Evolutionary conservation across 2,797 vertebrate genomes (phyloP).

Genomic region (Paguma larvata): DNA sequence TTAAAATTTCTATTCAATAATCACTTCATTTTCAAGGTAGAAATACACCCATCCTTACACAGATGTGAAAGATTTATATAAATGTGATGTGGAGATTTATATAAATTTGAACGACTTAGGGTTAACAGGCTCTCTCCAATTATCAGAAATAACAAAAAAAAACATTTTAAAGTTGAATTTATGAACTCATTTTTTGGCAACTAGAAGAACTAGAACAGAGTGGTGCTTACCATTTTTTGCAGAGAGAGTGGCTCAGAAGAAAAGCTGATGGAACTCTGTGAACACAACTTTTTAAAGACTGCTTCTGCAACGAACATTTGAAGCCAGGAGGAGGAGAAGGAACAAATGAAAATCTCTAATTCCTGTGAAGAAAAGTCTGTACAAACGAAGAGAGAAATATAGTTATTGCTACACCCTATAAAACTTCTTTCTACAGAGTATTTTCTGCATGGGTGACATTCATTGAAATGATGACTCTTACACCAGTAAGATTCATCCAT

Average conservation of each 20-base stretch:
- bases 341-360: slow-evolving; percentile 91
- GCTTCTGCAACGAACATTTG: slow-evolving; percentile 94
- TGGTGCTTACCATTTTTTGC: slow-evolving; percentile 92
- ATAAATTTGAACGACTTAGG: neutral
- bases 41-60: neutral
- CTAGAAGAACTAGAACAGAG: slow-evolving; percentile 31
- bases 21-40: slow-evolving; percentile 26
- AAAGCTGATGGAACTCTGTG: slow-evolving; percentile 87
- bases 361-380: slow-evolving; percentile 91
- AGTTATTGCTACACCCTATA: slow-evolving; percentile 20
- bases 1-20: slow-evolving; percentile 54
- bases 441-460: slow-evolving; percentile 46
- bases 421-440: neutral
- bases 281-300: slow-evolving; percentile 93
- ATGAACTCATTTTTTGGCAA: slow-evolving; percentile 1
- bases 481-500: neutral
- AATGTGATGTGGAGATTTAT: neutral
- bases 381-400: slow-evolving; percentile 62
- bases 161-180: slow-evolving; percentile 34
- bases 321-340: slow-evolving; percentile 92
- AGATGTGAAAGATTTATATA: neutral
- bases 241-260: slow-evolving; percentile 92
- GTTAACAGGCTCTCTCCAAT: neutral
- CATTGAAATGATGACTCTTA: neutral
- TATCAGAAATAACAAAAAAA: slow-evolving; percentile 56